Conservation (phyloP, 2,888 invertebrate species). For the Epistrophe grossulariae region DNA sequence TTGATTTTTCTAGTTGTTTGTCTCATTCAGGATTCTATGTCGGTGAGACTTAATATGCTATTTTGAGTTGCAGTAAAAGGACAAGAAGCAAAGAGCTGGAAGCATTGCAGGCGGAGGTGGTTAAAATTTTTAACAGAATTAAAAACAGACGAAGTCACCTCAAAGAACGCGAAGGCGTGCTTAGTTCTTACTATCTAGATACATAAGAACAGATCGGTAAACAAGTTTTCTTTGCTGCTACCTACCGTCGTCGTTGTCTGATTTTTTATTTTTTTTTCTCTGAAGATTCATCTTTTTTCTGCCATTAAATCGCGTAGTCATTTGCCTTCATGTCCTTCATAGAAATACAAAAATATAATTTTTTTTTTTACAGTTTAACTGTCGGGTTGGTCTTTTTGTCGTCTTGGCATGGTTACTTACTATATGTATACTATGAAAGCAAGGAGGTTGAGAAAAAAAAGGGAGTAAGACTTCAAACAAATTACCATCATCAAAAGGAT, state of each 20-base stretch:
- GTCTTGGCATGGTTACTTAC: slow-evolving; percentile 5
- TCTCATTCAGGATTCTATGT: neutral
- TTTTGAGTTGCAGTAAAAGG: neutral
- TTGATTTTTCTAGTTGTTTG: neutral
- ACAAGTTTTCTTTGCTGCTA: slow-evolving; percentile 1
- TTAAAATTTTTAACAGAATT: slow-evolving; percentile 57
- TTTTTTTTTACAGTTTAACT: slow-evolving; percentile 54
- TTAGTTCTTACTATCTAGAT: neutral
- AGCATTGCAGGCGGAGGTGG: too few relatives aligned
- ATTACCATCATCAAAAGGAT: slow-evolving; percentile 75
- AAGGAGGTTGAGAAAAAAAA: neutral
- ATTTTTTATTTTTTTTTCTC: neutral
- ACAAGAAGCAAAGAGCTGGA: neutral
- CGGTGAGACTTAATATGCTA: neutral
- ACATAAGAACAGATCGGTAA: slow-evolving; percentile 20
- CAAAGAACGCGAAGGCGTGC: slow-evolving; percentile 35
- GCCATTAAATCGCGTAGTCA: slow-evolving; percentile 27
- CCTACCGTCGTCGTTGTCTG: neutral
- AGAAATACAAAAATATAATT: slow-evolving; percentile 25
- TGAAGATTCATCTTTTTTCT: slow-evolving; percentile 7
- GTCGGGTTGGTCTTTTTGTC: slow-evolving; percentile 32
- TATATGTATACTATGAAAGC: neutral
- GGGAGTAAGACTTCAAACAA: slow-evolving; percentile 54
- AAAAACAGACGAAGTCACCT: slow-evolving; percentile 52
- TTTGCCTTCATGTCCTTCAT: slow-evolving; percentile 35